These are phyloP conservation scores for Phrynocephalus forsythii DNA, from an alignment of 2,797 vertebrate species.

Conservation along the genomic window DNA sequence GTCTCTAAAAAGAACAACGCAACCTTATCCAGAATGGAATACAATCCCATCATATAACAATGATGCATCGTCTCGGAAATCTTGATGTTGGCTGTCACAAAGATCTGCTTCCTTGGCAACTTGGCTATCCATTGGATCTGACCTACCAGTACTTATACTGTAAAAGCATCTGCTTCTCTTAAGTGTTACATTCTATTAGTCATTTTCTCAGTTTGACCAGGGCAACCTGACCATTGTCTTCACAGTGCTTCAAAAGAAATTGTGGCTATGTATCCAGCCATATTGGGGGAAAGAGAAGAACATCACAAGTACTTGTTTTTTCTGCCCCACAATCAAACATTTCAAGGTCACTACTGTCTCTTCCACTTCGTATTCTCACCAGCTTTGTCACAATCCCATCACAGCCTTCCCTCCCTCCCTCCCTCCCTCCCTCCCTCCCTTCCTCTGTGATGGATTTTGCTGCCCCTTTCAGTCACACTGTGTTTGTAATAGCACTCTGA, in stretches of 20 bases:
- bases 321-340: slow-evolving; percentile 2
- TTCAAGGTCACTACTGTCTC: slow-evolving; percentile 18
- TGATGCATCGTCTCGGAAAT: slow-evolving; percentile 14
- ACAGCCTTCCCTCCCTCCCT: background rate
- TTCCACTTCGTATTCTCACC: slow-evolving; percentile 9
- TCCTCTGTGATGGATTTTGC: slow-evolving; percentile 12
- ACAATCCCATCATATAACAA: slow-evolving; percentile 6
- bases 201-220: slow-evolving; percentile 22
- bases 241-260: background rate
- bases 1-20: slow-evolving; percentile 4
- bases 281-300: background rate
- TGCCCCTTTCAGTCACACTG: slow-evolving; percentile 26
- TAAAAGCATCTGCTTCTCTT: background rate
- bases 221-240: slow-evolving; percentile 13
- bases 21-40: slow-evolving; percentile 16
- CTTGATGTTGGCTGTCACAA: background rate
- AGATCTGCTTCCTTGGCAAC: slow-evolving; percentile 7
- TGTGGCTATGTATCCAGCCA: background rate
- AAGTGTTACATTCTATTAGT: slow-evolving; percentile 10
- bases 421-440: background rate
- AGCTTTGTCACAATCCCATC: slow-evolving; percentile 1
- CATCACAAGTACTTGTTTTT: background rate
- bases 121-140: slow-evolving; percentile 1
- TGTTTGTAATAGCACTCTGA: slow-evolving; percentile 31
- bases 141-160: slow-evolving; percentile 6